A percentile compares a stretch with the other conserved stretches of the same genome.
Conservation (phyloP, 2,888 invertebrate species). For the Diloba caeruleocephala region DNA sequence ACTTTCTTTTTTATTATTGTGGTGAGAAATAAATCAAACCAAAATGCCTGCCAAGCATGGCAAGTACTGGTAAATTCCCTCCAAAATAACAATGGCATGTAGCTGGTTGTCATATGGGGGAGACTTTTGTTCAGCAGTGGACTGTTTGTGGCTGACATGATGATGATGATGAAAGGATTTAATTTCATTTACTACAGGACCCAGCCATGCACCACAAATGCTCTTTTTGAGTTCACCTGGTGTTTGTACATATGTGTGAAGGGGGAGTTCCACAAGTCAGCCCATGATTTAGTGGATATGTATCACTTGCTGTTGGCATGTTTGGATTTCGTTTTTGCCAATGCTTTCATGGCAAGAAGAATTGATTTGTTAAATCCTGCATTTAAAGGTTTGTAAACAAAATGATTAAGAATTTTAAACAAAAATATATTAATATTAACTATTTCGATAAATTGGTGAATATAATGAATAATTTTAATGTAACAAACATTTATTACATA, state of each 20-base stretch:
- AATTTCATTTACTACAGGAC: conserved; percentile 82
- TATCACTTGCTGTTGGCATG: conserved; percentile 97
- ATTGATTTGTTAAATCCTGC: conserved; percentile 95
- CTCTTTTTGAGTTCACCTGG: conserved; percentile 98
- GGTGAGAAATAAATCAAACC: no score
- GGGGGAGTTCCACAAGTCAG: conserved; percentile 95
- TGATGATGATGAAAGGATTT: not conserved
- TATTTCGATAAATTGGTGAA: not conserved
- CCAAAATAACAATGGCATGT: no score
- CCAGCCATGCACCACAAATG: conserved; percentile 93
- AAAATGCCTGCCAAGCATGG: no score
- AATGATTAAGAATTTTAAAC: no score
- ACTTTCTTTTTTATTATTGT: no score
- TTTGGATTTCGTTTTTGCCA: conserved; percentile 96
- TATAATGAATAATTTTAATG: not conserved
- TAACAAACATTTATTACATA: not conserved
- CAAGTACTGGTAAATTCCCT: no score
- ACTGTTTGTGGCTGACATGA: no score
- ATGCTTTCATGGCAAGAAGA: conserved; percentile 94
- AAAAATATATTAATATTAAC: no score
- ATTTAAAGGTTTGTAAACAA: conserved; percentile 90
- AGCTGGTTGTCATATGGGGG: no score
- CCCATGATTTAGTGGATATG: conserved; percentile 97
- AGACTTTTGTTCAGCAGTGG: no score
- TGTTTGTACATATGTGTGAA: conserved; percentile 96